Conservation (phyloP, 2,888 invertebrate genomes). For the Mamestra brassicae region DNA sequence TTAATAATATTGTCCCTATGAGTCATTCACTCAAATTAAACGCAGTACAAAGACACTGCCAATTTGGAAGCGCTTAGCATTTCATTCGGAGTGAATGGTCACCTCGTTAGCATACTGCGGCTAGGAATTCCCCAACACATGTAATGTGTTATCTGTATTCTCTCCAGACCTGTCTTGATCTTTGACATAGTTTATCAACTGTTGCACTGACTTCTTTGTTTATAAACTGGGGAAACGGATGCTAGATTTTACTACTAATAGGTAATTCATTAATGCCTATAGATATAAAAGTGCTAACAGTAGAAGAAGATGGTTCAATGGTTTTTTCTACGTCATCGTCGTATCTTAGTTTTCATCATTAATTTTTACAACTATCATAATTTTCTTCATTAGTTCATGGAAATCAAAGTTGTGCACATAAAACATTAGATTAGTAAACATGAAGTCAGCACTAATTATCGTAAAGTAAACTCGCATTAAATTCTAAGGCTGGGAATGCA, state of each 20-base stretch:
- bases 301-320: not conserved
- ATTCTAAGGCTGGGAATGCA: slow-evolving; percentile 49
- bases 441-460: slow-evolving; percentile 46
- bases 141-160: slow-evolving; percentile 43
- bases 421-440: slow-evolving; percentile 34
- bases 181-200: slow-evolving; percentile 55
- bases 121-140: slow-evolving; percentile 53
- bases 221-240: slow-evolving; percentile 24
- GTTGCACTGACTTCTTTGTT: slow-evolving; percentile 12
- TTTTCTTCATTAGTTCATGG: not conserved
- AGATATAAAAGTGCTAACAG: not conserved
- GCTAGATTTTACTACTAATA: slow-evolving; percentile 11
- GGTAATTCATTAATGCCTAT: not conserved
- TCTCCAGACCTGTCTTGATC: slow-evolving; percentile 43
- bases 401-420: slow-evolving; percentile 13
- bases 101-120: slow-evolving; percentile 37
- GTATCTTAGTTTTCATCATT: too few relatives aligned
- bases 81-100: slow-evolving; percentile 33
- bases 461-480: slow-evolving; percentile 40
- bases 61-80: slow-evolving; percentile 43
- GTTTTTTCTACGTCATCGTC: not conserved
- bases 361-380: not conserved
- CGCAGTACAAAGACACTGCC: slow-evolving; percentile 6
- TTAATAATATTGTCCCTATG: not conserved
- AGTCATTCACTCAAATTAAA: slow-evolving; percentile 20